Evolutionary conservation across 2,113 vertebrate genomes (phyloP), one percentile per base, ranked within the genome.

Genomic region (Antennarius striatus): DNA sequence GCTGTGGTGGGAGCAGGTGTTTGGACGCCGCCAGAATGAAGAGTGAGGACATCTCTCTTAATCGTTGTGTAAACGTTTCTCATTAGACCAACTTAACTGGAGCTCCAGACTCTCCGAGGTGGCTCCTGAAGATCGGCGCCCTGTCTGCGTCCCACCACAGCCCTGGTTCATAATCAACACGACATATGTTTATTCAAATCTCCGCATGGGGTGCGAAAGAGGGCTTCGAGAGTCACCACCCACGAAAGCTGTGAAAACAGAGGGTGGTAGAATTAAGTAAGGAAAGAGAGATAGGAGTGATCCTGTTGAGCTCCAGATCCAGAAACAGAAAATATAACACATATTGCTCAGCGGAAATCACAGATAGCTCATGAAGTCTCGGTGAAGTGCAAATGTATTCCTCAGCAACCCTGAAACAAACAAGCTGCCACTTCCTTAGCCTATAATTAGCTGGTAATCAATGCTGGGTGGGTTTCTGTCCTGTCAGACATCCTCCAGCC

Each of bases 361-460:
- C 91, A 91, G 69, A 88, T 86, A 75, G 90, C 88, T 88, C 80
- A 81, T 80, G 86, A 89, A 90, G 85, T 79, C 81, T 76, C 29
- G 80, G 72, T 56, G 86, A 92, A 87, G 91, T 93, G 92, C 80
- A 89, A 92, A 93, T 92, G 84, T 92, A 91, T 93, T 93, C 90
- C 86, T 84, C 84, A 83, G 89, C 90, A 89, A 91, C 90, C 82
- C 86, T 86, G 88, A 91, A 90, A 91, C 88, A 91, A 93, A 92
- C 90, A 90, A 85, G 88, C 88, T 91, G 87, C 86, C 85, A 91
- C 90, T 93, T 92, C 91, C 90, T 90, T 80, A 14, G 84, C 82
- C 91, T 92, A 92, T 92, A 91, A 92, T 91, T 91, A 94, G 89
- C 85, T 56, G 85, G 90, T 91, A 91, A 93, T 91, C 90, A 91